Evolutionary conservation across 2,888 invertebrate species (phyloP).

Genomic region (Magallana nippona): DNA sequence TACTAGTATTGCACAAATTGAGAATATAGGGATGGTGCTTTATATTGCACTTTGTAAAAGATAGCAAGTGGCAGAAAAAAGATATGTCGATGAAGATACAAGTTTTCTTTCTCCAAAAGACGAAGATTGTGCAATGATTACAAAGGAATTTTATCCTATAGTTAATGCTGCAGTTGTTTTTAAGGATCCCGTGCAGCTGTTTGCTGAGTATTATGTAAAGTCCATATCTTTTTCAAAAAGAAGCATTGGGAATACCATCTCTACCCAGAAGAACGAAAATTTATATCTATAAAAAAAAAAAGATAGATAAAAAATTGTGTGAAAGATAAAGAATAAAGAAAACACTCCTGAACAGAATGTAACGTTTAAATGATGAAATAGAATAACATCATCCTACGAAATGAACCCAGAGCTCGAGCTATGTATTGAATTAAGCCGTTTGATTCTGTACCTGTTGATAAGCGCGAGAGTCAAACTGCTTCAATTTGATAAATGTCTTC

Average conservation of each 20-base stretch:
- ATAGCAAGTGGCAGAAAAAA: too few relatives aligned
- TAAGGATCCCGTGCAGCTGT: background rate
- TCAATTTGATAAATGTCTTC: too few relatives aligned
- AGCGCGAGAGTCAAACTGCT: too few relatives aligned
- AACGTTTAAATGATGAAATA: background rate
- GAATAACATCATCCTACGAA: background rate
- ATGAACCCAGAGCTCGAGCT: too few relatives aligned
- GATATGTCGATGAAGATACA: too few relatives aligned
- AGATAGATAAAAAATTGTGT: background rate
- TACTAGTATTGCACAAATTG: too few relatives aligned
- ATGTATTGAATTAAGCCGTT: too few relatives aligned
- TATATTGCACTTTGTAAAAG: too few relatives aligned
- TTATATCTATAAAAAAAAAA: background rate
- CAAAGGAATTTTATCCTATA: background rate
- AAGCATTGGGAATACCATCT: background rate
- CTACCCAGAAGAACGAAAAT: background rate
- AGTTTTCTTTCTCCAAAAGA: background rate
- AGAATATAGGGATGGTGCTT: too few relatives aligned
- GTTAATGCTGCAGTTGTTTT: background rate
- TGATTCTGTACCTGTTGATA: too few relatives aligned
- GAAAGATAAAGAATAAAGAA: too few relatives aligned
- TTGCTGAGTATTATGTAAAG: background rate
- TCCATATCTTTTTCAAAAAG: background rate
- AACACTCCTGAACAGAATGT: too few relatives aligned
- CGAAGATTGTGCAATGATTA: slow-evolving; percentile 2